These are phyloP conservation scores for Propithecus coquereli DNA, from an alignment of 2,113 vertebrate species.

Conservation along the genomic window DNA sequence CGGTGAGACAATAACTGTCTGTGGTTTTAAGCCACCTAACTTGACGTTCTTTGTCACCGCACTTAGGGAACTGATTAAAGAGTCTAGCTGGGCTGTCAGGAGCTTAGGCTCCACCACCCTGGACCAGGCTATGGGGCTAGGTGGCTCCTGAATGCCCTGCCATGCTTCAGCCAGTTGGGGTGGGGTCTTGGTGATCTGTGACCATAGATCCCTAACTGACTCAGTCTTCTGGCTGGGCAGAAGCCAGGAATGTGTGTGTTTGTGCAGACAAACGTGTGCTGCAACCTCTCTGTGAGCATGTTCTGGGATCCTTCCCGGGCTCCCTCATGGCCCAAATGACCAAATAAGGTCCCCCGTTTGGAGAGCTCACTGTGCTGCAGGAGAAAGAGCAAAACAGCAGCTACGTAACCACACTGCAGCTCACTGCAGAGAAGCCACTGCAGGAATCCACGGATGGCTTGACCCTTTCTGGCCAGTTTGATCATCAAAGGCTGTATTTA, in stretches of 20 bases:
- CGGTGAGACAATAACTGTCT: accelerated
- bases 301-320: not conserved
- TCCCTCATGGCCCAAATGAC: not conserved
- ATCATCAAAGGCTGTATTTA: not conserved
- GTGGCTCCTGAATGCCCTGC: accelerated
- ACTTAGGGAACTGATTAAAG: not conserved
- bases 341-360: not conserved
- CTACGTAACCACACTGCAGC: accelerated
- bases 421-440: not conserved
- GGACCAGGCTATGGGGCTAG: not conserved
- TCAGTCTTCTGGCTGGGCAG: not conserved
- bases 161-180: too few species aligned
- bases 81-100: accelerated
- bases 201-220: not conserved
- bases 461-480: not conserved
- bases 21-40: accelerated
- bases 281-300: accelerated
- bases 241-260: accelerated
- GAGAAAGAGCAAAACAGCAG: not conserved
- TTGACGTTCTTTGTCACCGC: not conserved
- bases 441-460: not conserved
- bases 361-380: accelerated
- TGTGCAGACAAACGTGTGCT: not conserved
- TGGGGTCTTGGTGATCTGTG: not conserved
- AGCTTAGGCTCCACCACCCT: not conserved